These are phyloP conservation scores for Patella ulyssiponensis DNA, from an alignment of 2,888 invertebrate genomes.

Conservation along the genomic window DNA sequence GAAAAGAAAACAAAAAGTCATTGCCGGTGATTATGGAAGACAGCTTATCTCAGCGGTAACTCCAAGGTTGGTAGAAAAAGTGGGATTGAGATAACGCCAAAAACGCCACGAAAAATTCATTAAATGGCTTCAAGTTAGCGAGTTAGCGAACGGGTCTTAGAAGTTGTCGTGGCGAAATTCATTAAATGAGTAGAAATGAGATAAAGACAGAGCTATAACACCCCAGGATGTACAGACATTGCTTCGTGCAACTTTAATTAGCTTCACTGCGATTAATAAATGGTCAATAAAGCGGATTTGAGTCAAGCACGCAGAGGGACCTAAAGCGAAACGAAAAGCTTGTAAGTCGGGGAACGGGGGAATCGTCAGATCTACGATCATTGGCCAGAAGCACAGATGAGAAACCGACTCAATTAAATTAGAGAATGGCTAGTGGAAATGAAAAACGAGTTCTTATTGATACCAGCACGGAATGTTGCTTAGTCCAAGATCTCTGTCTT, in stretches of 20 bases:
- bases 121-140: no score
- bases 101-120: no score
- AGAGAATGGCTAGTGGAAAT: neutral
- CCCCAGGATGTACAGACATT: neutral
- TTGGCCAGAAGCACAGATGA: neutral
- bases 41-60: no score
- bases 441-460: neutral
- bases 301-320: neutral
- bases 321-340: constrained; percentile 4
- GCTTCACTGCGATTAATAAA: neutral
- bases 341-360: neutral
- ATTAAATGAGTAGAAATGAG: neutral
- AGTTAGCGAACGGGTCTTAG: no score
- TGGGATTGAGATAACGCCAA: no score
- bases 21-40: no score
- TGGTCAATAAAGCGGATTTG: constrained; percentile 1
- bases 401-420: constrained; percentile 7
- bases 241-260: constrained; percentile 7
- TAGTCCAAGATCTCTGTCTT: no score
- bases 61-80: no score
- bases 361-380: neutral
- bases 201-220: neutral
- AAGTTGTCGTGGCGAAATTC: no score
- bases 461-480: neutral
- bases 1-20: no score